Evolutionary conservation across 2,797 vertebrate species (phyloP), one percentile per base, ranked within the genome.

Genomic region (Luscinia luscinia): DNA sequence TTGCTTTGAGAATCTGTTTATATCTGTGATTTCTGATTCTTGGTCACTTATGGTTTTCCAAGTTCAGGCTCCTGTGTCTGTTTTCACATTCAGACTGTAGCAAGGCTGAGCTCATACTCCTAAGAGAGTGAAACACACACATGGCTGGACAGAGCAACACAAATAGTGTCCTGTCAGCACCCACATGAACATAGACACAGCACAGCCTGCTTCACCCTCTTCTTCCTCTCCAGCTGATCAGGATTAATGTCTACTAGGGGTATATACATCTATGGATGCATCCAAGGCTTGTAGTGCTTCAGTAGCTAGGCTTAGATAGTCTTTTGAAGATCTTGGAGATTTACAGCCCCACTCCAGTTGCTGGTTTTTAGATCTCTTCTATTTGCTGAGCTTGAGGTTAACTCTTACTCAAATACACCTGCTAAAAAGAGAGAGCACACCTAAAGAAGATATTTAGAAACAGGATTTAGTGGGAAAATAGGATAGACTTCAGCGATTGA

Each of bases 211-310:
- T 23, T 81, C 15, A 15, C 17, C 21, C 5, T 74, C 18, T 34
- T 81, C 30, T 74, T 77, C 52, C 40, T 67, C n/a, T 91, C 13
- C 43, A 58, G 20, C 13, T 81, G 55, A 36, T 76, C 23, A 70
- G 36, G 21, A 32, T 57, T 74, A 15, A 57, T 36, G 28, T 74
- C 32, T 54, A 0, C 46, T 49, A 30, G 21, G 12, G 13, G 6
- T 1, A 0, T n/a, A 12, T 63, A 10, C 9, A 21, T 43, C 46
- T 52, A 2, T 30, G 41, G 23, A 16, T 74, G 20, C 28, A 24
- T 34, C 26, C 43, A 22, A 9, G 28, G 30, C 23, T 54, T 30
- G 8, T 15, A 58, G 3, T n/a, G 11, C 11, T 59, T 54, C 5
- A 22, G 57, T 52, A 78, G 34, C 19, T 57, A 27, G 6, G 21